Evolutionary conservation across 2,113 vertebrate species (phyloP).

Genomic region (Pipa parva): DNA sequence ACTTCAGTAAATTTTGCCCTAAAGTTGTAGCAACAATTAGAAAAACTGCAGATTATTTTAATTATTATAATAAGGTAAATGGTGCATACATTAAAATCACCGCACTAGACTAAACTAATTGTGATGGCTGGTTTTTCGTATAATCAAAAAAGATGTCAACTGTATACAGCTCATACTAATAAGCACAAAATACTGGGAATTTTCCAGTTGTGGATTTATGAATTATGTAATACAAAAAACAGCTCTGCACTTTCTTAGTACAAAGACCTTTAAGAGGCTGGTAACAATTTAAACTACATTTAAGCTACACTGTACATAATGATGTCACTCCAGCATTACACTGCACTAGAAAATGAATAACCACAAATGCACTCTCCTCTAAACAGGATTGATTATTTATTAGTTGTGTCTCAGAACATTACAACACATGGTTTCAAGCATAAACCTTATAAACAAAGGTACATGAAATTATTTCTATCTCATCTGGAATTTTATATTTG

Average conservation of each 20-base stretch:
- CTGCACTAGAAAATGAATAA: background rate
- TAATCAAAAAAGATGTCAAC: background rate
- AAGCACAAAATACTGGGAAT: constrained; percentile 16
- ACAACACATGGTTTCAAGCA: background rate
- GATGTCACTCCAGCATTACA: background rate
- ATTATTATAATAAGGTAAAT: too few relatives aligned
- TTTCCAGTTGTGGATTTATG: constrained; percentile 4
- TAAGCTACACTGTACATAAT: constrained; percentile 10
- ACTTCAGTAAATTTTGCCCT: too few relatives aligned
- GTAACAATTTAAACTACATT: background rate
- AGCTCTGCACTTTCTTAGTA: constrained; percentile 27
- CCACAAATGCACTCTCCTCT: constrained; percentile 11
- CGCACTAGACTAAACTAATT: too few relatives aligned
- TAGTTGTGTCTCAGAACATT: background rate
- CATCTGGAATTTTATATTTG: background rate
- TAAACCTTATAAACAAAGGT: background rate
- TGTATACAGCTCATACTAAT: constrained; percentile 8
- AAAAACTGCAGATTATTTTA: too few relatives aligned
- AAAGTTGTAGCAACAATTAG: too few relatives aligned
- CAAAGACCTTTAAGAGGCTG: background rate
- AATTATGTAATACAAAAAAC: background rate
- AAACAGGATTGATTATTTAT: background rate
- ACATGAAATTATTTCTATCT: too few relatives aligned
- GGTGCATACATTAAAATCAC: too few relatives aligned
- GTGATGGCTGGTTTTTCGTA: too few relatives aligned